Conservation (phyloP, 2,888 invertebrate species). For the Stenurella melanura region DNA sequence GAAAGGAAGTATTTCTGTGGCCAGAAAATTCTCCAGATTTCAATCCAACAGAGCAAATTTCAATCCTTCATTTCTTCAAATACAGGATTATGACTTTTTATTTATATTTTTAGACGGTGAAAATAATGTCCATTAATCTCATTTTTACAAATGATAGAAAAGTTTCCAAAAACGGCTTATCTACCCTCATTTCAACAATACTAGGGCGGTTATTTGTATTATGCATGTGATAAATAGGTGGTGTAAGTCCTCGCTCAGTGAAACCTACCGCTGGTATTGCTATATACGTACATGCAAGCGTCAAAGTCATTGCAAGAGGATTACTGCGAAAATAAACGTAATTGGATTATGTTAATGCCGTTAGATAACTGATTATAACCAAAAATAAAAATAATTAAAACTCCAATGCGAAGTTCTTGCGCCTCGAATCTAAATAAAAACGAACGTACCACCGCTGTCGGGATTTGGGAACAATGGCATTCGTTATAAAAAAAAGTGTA, state of each 20-base stretch:
- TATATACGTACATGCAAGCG: background rate
- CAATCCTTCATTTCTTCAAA: too few species aligned
- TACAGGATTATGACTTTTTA: too few species aligned
- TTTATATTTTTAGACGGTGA: too few species aligned
- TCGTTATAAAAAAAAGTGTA: background rate
- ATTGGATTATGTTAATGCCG: conserved; percentile 21
- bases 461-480: background rate
- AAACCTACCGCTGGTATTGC: background rate
- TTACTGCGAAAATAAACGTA: conserved; percentile 19
- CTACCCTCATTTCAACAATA: too few species aligned
- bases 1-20: too few species aligned
- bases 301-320: conserved; percentile 22
- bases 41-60: too few species aligned
- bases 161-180: too few species aligned
- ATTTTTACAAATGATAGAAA: too few species aligned
- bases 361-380: conserved; percentile 13
- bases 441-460: background rate
- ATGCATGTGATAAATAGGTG: background rate
- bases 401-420: background rate
- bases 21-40: too few species aligned
- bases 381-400: conserved; percentile 14
- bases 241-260: background rate
- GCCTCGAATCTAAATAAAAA: background rate
- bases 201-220: background rate
- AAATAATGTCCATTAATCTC: too few species aligned